Evolutionary conservation across 2,113 vertebrate genomes (phyloP).

Genomic region (Labeo rohita): DNA sequence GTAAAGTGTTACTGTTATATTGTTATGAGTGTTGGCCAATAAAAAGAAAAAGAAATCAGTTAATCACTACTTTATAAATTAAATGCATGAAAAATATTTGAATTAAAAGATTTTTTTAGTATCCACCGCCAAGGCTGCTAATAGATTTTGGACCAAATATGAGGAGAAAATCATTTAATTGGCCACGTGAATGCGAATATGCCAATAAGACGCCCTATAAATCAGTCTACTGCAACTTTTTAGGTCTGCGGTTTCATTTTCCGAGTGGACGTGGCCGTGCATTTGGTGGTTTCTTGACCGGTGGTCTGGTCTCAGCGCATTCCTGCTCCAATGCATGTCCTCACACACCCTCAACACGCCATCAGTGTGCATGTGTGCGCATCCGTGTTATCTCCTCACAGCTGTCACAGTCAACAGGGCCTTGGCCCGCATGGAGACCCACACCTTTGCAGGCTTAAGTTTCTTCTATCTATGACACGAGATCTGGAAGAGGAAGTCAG

Average conservation of each 20-base stretch:
- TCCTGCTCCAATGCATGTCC: conserved; percentile 23
- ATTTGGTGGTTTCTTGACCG: conserved; percentile 32
- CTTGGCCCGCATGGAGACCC: conserved; percentile 50
- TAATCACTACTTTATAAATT: not conserved
- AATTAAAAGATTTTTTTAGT: not conserved
- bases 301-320: conserved; percentile 19
- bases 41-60: not conserved
- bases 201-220: not conserved
- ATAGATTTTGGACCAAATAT: not conserved
- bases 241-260: not conserved
- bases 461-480: conserved; percentile 57
- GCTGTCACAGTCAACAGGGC: conserved; percentile 56
- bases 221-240: not conserved
- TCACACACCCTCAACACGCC: conserved; percentile 19
- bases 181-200: not conserved
- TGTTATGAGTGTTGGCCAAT: not conserved
- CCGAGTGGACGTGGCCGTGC: not conserved
- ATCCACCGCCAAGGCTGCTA: not conserved
- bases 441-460: conserved; percentile 50
- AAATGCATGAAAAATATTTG: not conserved
- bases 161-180: not conserved
- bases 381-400: conserved; percentile 51
- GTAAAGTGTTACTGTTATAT: no score
- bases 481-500: conserved; percentile 58
- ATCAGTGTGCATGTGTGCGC: not conserved